Evolutionary conservation across 1,140 invertebrate species (phyloP), one percentile per base, ranked within the genome.

Genomic region (Brachionus manjavacas): DNA sequence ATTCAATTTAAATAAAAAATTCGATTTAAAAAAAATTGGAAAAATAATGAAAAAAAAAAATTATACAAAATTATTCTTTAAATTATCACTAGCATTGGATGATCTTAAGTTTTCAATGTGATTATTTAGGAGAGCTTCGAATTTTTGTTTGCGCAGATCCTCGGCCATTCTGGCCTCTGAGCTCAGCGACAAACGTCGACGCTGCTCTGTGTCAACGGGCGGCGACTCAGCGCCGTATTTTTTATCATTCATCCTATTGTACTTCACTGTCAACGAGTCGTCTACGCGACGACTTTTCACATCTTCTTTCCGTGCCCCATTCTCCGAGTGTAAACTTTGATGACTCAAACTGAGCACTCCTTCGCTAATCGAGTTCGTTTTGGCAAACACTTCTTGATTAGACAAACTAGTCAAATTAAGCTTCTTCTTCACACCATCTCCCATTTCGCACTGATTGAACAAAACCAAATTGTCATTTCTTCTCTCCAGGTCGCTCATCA

Each of bases 21-120:
- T 72, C 68, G 68, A 72, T 72, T 72, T 72, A 68, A 39, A 72
- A 72, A 72, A 72, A 72, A 72, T 41, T 28, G 31, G 31, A 39
- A 39, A 39, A 72, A 35, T 28, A 72, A 39, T n/a, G 4, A 16
- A 39, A 20, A 72, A 68, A 68, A 12, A 28, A 72, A n/a, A 39
- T 72, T 72, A 72, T 72, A 72, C 68, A 72, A 72, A 35, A 72
- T 72, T 72, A 39, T 9, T 39, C 3, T 72, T 72, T 14, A 72
- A 8, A 14, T 72, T 72, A 20, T 72, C 68, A 72, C 35, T 43
- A n/a, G 68, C 14, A 72, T 39, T 72, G 7, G 68, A 72, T 3
- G 35, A 31, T 72, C 68, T 72, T 20, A 72, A 72, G 20, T 72
- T 43, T 46, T 76, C 72, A 46, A 76, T 76, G 16, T 76, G 72